Base-by-base conservation (phyloP, 2,888 invertebrate species). In the Eupithecia dodoneata region DNA sequence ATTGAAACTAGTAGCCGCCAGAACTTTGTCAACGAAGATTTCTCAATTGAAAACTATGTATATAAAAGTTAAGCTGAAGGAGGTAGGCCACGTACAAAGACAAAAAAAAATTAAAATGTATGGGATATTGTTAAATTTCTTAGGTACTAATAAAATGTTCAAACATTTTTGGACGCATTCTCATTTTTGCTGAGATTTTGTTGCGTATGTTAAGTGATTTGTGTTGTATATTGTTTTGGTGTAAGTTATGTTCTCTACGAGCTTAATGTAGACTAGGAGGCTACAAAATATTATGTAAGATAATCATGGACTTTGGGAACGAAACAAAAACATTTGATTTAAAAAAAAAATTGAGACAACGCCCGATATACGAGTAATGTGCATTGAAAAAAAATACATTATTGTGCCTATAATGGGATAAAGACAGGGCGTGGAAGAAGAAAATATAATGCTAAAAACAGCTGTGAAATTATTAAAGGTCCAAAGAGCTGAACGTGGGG, bases 1-100 rank as follows among this genome's bases (percentile, higher is more conserved):
- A 70, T 71, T 52, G 10, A 52, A 52, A 75, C 66, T 41, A 66
- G 65, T 41, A 41, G 30, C 63, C 30, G 12, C 63, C 30, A 63
- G 10, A 30, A 63, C 10, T 12, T 12, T 3, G 63, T 30, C 63
- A 1, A 63, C 30, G 2, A 5, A 10, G 55, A 59, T 59, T 59
- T 59, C 18, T 59, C 55, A 30, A 30, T 63, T 4, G 30, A 30
- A 10, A 63, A 63, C 4, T 10, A 30, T 2, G 9, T 55, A 30
- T 2, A n/a, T 55, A 0, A n/a, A 6, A n/a, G 55, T 52, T 52
- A 52, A 15, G 3, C 55, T n/a, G 18, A n/a, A 59, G 55, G 3
- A 59, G 9, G 3, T n/a, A 9, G n/a, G 3, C 0, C n/a, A 55
- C 2, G 5, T 55, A n/a, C n/a, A 55, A 55, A n/a, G 55, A 55